A percentile compares a stretch with the other conserved stretches of the same genome.
Evolutionary conservation across 2,888 invertebrate species (phyloP).

Genomic region (Papilio gigon): DNA sequence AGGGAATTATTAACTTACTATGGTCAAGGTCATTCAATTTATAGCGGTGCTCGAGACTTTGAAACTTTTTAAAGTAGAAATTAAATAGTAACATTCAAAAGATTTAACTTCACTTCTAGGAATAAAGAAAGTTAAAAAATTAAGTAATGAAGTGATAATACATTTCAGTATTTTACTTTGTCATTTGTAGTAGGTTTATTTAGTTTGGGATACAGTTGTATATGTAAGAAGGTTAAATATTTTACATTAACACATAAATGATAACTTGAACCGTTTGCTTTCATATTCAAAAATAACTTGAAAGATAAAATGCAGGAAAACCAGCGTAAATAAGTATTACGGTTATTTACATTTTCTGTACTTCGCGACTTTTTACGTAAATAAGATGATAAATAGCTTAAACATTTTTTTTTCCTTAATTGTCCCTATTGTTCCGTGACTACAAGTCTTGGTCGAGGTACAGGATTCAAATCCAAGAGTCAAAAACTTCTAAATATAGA

Average conservation of each 20-base stretch:
- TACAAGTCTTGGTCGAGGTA: background rate
- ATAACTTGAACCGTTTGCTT: conserved; percentile 1
- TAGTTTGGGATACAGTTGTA: background rate
- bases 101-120: background rate
- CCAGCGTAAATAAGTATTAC: conserved; percentile 28
- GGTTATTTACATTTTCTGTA: conserved; percentile 20
- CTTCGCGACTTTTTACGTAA: conserved; percentile 17
- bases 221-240: background rate
- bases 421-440: background rate
- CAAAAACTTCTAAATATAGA: background rate
- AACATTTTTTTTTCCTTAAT: background rate
- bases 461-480: background rate
- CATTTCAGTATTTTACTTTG: background rate
- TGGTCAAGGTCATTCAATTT: background rate
- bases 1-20: background rate
- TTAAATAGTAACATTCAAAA: background rate
- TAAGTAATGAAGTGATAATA: background rate
- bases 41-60: background rate
- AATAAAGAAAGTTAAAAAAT: background rate
- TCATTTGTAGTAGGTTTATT: background rate
- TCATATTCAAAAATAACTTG: conserved; percentile 3
- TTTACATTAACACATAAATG: background rate
- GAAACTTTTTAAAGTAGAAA: background rate
- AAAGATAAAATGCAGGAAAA: conserved; percentile 15
- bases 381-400: conserved; percentile 27